phyloP scores from a whole-genome alignment of 1,140 invertebrate genomes.

The Helicorthomorpha holstii region DNA sequence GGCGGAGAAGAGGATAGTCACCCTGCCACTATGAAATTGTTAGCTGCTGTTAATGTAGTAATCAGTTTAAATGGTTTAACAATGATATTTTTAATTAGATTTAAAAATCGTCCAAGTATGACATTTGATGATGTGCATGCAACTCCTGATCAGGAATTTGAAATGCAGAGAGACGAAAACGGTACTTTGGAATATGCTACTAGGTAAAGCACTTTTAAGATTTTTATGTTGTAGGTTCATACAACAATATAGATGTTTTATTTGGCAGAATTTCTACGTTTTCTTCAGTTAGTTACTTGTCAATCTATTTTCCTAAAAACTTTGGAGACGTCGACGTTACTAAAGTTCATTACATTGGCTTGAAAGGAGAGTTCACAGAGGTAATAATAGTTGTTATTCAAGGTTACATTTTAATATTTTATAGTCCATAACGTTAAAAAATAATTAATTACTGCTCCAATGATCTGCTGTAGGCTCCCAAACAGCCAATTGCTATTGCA shows the following conservation, averaged over 20 bases:
- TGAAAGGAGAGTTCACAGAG: constrained; percentile 79
- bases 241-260: neutral
- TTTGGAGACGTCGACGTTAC: constrained; percentile 66
- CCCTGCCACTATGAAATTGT: constrained; percentile 73
- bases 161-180: constrained; percentile 54
- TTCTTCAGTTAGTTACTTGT: constrained; percentile 67
- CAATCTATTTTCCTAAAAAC: constrained; percentile 73
- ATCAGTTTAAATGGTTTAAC: constrained; percentile 3
- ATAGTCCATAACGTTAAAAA: no score
- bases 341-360: constrained; percentile 80
- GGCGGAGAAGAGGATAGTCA: constrained; percentile 68
- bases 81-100: constrained; percentile 34
- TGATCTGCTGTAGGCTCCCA: no score
- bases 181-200: constrained; percentile 73
- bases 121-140: constrained; percentile 67
- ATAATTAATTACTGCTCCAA: no score
- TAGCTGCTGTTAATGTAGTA: constrained; percentile 25
- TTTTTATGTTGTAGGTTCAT: constrained; percentile 2
- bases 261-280: constrained; percentile 69
- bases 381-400: no score
- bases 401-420: no score
- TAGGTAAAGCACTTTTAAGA: constrained; percentile 43
- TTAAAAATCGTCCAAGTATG: constrained; percentile 82
- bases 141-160: constrained; percentile 77
- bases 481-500: no score